A percentile compares a stretch with the other conserved stretches of the same genome.
Evolutionary conservation across 2,113 vertebrate genomes (phyloP).

Genomic region (Ranitomeya variabilis): DNA sequence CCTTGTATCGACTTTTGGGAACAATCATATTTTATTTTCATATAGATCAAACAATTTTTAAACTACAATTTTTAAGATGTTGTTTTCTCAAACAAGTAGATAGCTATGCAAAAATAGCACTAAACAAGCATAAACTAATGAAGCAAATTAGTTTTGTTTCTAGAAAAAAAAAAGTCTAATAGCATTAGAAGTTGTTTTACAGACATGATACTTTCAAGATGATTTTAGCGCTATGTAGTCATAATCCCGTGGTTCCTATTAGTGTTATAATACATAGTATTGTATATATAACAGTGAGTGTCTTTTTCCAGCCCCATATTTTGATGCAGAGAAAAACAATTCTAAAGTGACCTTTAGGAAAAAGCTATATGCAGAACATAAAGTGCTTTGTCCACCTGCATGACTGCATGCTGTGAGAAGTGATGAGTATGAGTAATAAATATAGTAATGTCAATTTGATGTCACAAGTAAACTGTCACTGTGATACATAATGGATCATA

Average conservation of each 20-base stretch:
- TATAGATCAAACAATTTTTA: too few species aligned
- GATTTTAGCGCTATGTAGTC: background rate
- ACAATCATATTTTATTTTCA: too few species aligned
- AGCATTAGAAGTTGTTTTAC: background rate
- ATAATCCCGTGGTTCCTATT: background rate
- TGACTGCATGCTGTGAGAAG: conserved; percentile 56
- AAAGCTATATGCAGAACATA: conserved; percentile 54
- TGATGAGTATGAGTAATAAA: conserved; percentile 57
- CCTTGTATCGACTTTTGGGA: too few species aligned
- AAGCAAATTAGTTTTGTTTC: too few species aligned
- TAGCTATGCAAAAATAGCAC: too few species aligned
- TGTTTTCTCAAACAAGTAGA: too few species aligned
- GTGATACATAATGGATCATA: conserved; percentile 53
- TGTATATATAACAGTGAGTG: background rate
- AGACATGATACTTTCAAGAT: background rate
- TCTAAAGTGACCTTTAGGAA: conserved; percentile 57
- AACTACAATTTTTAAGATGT: too few species aligned
- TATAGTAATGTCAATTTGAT: conserved; percentile 63
- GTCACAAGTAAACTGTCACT: conserved; percentile 49
- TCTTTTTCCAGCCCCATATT: conserved; percentile 15
- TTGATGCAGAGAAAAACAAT: conserved; percentile 10
- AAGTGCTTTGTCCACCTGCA: conserved; percentile 55
- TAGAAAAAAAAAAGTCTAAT: background rate
- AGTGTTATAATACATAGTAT: background rate
- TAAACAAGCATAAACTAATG: too few species aligned